A percentile compares a stretch with the other conserved stretches of the same genome.
These are phyloP conservation scores for Lepidocyrtoides sp. DNA, from an alignment of 2,888 invertebrate genomes.

Conservation along the genomic window DNA sequence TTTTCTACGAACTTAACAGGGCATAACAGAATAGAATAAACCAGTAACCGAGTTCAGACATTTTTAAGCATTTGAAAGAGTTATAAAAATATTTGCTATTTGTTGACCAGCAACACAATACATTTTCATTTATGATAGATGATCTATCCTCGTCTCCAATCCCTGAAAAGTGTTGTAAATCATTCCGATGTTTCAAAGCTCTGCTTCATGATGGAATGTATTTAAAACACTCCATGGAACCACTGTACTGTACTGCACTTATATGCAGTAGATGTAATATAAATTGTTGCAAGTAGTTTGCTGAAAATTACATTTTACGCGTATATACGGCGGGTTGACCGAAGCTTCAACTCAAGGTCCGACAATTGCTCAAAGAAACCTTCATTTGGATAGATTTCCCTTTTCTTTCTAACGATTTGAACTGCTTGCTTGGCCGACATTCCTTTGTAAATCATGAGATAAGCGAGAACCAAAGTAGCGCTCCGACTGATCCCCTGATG, in stretches of 20 bases:
- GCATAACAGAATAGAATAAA: too few species aligned
- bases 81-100: conserved; percentile 35
- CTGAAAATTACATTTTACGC: conserved; percentile 49
- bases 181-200: too few species aligned
- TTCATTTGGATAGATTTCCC: conserved; percentile 87
- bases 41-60: too few species aligned
- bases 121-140: too few species aligned
- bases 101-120: conserved; percentile 69
- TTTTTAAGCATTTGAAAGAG: neutral
- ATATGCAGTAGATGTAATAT: too few species aligned
- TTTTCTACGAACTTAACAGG: too few species aligned
- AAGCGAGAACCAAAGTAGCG: conserved; percentile 86
- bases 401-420: conserved; percentile 86
- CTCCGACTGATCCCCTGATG: conserved; percentile 87
- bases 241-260: too few species aligned
- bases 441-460: conserved; percentile 87
- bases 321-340: conserved; percentile 68
- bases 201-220: too few species aligned
- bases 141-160: too few species aligned
- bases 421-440: conserved; percentile 87
- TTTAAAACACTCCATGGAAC: too few species aligned
- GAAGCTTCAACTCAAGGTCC: conserved; percentile 82
- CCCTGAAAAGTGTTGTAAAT: too few species aligned
- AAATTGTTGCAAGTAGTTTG: neutral
- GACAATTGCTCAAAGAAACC: conserved; percentile 86